Conservation (phyloP, 2,888 invertebrate species). For the Melinopterus prodromus region DNA sequence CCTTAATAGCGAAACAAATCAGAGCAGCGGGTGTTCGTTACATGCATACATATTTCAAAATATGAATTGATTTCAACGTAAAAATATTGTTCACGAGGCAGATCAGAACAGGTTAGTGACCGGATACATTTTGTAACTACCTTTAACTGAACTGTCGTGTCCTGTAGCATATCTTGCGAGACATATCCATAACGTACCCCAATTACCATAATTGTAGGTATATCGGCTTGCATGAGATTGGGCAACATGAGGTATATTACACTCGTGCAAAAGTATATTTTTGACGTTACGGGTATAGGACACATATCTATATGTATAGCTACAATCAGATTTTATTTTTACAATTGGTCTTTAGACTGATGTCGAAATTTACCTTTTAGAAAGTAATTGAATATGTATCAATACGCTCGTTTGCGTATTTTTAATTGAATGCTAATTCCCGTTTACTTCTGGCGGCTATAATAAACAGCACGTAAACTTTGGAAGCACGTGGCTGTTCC, state of each 20-base stretch:
- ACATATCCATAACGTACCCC: background rate
- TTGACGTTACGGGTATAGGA: background rate
- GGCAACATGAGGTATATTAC: background rate
- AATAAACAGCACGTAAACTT: background rate
- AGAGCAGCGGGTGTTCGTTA: background rate
- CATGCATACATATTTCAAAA: background rate
- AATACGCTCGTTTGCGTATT: background rate
- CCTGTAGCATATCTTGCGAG: background rate
- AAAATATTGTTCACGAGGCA: background rate
- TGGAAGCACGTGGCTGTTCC: background rate
- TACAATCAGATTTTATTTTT: background rate
- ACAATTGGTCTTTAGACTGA: background rate
- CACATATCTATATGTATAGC: background rate
- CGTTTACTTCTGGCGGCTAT: background rate
- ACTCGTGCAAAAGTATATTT: background rate
- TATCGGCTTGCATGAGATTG: background rate
- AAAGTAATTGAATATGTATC: background rate
- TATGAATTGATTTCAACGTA: background rate
- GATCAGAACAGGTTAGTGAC: background rate
- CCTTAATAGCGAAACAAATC: background rate
- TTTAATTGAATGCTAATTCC: background rate
- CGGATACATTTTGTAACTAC: background rate
- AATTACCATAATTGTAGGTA: constrained; percentile 4
- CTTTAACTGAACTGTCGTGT: background rate
- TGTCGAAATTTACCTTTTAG: background rate